Evolutionary conservation across 2,113 vertebrate species (phyloP).

Genomic region (Protobothrops flavoviridis): DNA sequence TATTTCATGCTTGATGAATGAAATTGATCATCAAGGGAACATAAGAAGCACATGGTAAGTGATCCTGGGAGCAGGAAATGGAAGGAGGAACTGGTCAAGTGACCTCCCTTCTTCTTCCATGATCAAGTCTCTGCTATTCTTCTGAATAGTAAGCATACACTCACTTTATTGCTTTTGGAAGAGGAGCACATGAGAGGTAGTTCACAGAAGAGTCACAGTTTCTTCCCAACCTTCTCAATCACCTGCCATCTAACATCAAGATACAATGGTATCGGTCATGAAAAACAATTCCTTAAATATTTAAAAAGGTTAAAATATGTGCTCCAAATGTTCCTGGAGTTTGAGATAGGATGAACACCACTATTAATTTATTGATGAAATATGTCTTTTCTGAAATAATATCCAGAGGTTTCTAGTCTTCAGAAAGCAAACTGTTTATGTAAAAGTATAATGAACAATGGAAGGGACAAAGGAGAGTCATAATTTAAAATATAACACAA

Average conservation of each 20-base stretch:
- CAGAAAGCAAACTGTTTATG: neutral
- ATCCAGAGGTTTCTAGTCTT: slow-evolving; percentile 31
- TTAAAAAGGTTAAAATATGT: slow-evolving; percentile 60
- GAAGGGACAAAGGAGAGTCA: neutral
- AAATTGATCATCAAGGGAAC: neutral
- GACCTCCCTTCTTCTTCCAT: neutral
- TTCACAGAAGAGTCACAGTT: neutral
- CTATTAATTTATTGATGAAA: slow-evolving; percentile 61
- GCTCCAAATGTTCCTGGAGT: slow-evolving; percentile 4
- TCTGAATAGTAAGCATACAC: neutral
- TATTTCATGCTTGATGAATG: neutral
- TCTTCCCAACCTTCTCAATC: neutral
- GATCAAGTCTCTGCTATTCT: neutral
- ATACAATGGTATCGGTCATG: slow-evolving; percentile 24
- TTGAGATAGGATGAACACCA: slow-evolving; percentile 48
- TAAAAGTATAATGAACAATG: neutral
- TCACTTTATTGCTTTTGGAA: neutral
- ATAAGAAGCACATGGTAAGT: neutral
- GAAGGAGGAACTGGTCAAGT: neutral
- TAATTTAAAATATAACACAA: neutral
- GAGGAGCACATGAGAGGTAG: neutral
- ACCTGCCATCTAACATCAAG: slow-evolving; percentile 10
- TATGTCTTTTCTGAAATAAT: slow-evolving; percentile 50
- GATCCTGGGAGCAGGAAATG: neutral
- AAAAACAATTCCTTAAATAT: slow-evolving; percentile 65